phyloP scores from a whole-genome alignment of 2,888 invertebrate species.

The Pocota personata region DNA sequence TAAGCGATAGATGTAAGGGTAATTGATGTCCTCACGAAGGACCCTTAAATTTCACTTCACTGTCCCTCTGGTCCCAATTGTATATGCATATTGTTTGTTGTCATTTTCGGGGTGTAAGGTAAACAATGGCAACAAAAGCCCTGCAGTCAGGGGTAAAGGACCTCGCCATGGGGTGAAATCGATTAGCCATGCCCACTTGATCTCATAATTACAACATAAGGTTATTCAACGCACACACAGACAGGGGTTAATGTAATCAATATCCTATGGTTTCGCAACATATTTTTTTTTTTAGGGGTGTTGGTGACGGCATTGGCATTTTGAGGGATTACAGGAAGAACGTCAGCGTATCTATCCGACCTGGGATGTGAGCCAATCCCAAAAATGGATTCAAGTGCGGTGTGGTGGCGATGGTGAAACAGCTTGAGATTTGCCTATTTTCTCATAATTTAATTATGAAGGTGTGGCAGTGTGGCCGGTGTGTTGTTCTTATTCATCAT shows the following conservation, averaged over 20 bases:
- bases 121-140: slow-evolving; percentile 63
- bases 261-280: slow-evolving; percentile 70
- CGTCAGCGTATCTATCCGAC: slow-evolving; percentile 28
- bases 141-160: slow-evolving; percentile 62
- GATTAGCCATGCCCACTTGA: slow-evolving; percentile 82
- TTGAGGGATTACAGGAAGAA: slow-evolving; percentile 64
- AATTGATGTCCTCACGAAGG: slow-evolving; percentile 47
- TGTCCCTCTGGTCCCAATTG: slow-evolving; percentile 15
- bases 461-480: slow-evolving; percentile 63
- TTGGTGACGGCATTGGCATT: slow-evolving; percentile 37
- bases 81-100: slow-evolving; percentile 53
- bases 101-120: slow-evolving; percentile 58
- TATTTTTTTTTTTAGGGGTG: slow-evolving; percentile 44
- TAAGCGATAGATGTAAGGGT: slow-evolving; percentile 19
- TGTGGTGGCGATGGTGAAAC: slow-evolving; percentile 38
- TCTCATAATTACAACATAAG: slow-evolving; percentile 79
- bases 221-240: slow-evolving; percentile 48
- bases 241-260: slow-evolving; percentile 68
- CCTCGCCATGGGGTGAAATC: slow-evolving; percentile 77
- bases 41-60: slow-evolving; percentile 2
- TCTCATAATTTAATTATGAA: slow-evolving; percentile 74
- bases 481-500: slow-evolving; percentile 21
- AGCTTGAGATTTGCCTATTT: slow-evolving; percentile 71
- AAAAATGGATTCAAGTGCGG: slow-evolving; percentile 27
- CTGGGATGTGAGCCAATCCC: slow-evolving; percentile 64